These are phyloP conservation scores for Ischnus inquisitorius DNA, from an alignment of 2,888 invertebrate species.

Conservation along the genomic window DNA sequence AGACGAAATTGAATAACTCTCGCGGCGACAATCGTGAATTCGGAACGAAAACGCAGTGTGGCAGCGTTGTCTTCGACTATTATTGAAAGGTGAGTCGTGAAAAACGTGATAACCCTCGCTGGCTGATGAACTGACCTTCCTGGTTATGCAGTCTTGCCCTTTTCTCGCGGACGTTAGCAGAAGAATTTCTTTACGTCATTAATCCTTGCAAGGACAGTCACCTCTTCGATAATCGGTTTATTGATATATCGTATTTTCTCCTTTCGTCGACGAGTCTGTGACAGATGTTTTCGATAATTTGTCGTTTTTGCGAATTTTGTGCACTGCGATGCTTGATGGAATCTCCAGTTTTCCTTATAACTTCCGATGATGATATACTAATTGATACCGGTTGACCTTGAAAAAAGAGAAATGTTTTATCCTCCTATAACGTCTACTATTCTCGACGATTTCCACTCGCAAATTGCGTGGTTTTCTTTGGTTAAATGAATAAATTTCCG, in stretches of 20 bases:
- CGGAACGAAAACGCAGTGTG: neutral
- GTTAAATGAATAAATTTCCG: neutral
- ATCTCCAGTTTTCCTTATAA: conserved; percentile 12
- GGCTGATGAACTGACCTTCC: conserved; percentile 63
- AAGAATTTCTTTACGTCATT: conserved; percentile 4
- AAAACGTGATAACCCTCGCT: conserved; percentile 51
- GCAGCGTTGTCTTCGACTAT: conserved; percentile 28
- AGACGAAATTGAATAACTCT: conserved; percentile 2
- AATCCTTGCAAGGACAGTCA: neutral
- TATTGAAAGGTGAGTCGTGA: conserved; percentile 50
- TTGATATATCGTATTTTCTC: neutral
- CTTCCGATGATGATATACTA: neutral
- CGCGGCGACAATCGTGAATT: neutral
- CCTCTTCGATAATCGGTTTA: neutral
- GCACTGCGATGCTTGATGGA: conserved; percentile 6
- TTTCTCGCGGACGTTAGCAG: conserved; percentile 30
- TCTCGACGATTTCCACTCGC: no score
- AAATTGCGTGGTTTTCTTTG: neutral
- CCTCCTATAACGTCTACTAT: no score
- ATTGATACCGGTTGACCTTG: conserved; percentile 49
- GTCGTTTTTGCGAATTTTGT: neutral
- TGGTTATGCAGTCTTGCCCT: conserved; percentile 65
- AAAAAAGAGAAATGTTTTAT: conserved; percentile 20
- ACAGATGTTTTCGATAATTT: conserved; percentile 13
- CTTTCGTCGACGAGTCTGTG: neutral